Base-by-base conservation (phyloP, 2,113 vertebrate species). In the Tetraodon nigroviridis region DNA sequence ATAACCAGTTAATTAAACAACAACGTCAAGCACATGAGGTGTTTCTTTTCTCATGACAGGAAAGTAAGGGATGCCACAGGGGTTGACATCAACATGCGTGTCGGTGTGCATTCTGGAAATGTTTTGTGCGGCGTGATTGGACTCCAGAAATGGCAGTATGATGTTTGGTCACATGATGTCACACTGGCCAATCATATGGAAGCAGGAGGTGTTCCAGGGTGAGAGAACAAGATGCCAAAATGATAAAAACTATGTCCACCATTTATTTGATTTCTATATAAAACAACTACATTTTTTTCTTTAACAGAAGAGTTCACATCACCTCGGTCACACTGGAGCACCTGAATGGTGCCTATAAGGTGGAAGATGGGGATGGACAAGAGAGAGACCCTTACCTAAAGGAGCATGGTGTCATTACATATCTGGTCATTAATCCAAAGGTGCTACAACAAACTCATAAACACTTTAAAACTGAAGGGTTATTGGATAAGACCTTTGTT, bases 141-240 rank as follows among this genome's bases (percentile, higher is more conserved):
- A 21, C 91, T 99, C 27, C 96, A 98, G 88, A 99, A 99, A 77
- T 99, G 96, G 96, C 96, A 99, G 61, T 99, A 98, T 0, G 96
- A 99, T 16, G 96, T 99, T 13, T 99, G 96, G 96, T 99, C 96
- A 50, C 96, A 99, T 41, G 96, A 99, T 19, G 96, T 99, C 21
- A 98, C 96, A 6, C 79, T 99, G 78, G 96, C 96, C 80, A 99
- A 99, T 77, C 95, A 99, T 76, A 98, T 99, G 96, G 96, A 99
- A 74, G 95, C 96, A 69, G 96, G 96, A 40, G 96, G 96, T 63
- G 92, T 99, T 14, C 96, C 96, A 0, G 95, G 96, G 96, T 99
- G 89, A 92, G 93, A 59, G 8, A 61, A 24, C 32, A 4, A 2
- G 14, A 32, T 17, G 13, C 42, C 16, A 44, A 51, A 7, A 37